These are phyloP conservation scores for Enteromius afrohamiltoni DNA, from an alignment of 2,797 vertebrate species.

Conservation along the genomic window DNA sequence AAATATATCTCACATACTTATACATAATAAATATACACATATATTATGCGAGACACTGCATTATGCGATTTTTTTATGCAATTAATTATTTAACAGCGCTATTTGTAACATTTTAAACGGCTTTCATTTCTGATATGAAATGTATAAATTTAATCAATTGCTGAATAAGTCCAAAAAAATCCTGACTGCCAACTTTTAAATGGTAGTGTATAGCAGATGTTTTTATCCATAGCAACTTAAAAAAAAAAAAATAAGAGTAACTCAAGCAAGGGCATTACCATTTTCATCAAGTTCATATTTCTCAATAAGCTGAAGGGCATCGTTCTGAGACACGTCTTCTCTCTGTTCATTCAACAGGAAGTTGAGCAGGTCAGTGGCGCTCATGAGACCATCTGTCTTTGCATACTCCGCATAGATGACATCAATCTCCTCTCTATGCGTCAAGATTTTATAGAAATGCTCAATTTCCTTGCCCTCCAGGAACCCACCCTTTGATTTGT, in stretches of 20 bases:
- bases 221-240: background rate
- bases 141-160: background rate
- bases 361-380: constrained; percentile 78
- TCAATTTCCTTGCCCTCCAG: constrained; percentile 89
- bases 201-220: background rate
- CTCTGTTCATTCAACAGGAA: constrained; percentile 86
- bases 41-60: too few species aligned
- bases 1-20: too few species aligned
- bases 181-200: background rate
- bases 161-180: background rate
- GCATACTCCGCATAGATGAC: constrained; percentile 81
- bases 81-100: too few species aligned
- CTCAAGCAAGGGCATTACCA: constrained; percentile 73
- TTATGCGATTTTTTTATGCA: too few species aligned
- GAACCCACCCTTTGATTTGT: constrained; percentile 85
- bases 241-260: background rate
- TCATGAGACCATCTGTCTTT: constrained; percentile 77
- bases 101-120: background rate
- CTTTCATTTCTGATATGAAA: background rate
- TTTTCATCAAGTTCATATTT: constrained; percentile 86
- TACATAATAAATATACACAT: too few species aligned
- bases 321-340: constrained; percentile 73
- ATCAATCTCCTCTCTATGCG: constrained; percentile 86
- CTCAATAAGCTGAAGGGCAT: constrained; percentile 85
- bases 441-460: constrained; percentile 89